A percentile compares a stretch with the other conserved stretches of the same genome.
Evolutionary conservation across 2,113 vertebrate species (phyloP).

Genomic region (Tragelaphus scriptus): DNA sequence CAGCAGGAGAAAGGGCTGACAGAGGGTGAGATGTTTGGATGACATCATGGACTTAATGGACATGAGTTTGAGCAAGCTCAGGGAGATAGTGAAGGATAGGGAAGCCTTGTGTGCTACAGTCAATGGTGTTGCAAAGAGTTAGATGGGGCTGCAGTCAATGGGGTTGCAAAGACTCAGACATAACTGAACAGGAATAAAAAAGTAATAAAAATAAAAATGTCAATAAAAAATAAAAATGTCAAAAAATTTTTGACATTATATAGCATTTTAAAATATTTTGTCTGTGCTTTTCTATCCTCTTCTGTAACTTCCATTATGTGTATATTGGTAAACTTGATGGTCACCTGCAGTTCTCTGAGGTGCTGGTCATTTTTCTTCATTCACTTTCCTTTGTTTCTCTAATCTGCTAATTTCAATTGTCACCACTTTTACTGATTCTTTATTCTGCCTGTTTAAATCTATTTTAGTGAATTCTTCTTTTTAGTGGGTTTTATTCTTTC

Average conservation of each 20-base stretch:
- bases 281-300: background rate
- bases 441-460: background rate
- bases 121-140: background rate
- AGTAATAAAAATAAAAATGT: background rate
- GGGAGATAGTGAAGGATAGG: background rate
- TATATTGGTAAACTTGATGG: background rate
- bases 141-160: background rate
- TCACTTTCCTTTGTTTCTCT: background rate
- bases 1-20: background rate
- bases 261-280: background rate
- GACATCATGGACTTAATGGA: background rate
- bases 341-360: background rate
- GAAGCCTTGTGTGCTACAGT: background rate
- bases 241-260: background rate
- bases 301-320: background rate
- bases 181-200: background rate
- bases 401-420: background rate
- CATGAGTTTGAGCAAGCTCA: background rate
- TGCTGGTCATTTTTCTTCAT: background rate
- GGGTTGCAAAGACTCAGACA: background rate
- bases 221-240: background rate
- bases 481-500: background rate
- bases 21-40: background rate
- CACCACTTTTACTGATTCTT: background rate
- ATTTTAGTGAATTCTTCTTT: background rate